phyloP scores from a whole-genome alignment of 2,888 invertebrate genomes.

The Eristalinus sepulchralis region DNA sequence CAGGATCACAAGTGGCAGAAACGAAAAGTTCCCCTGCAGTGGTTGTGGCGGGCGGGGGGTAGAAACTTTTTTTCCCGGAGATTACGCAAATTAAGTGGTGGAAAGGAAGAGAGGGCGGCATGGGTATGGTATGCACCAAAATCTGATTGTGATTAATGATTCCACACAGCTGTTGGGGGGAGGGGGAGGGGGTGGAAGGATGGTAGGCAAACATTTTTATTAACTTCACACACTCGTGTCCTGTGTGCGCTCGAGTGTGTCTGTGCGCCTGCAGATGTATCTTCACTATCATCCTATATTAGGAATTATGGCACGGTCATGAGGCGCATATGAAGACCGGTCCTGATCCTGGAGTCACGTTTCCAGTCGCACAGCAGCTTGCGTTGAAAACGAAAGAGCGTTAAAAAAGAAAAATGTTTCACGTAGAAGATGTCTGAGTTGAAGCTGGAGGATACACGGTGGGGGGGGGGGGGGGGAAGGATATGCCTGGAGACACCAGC shows the following conservation, averaged over 20 bases:
- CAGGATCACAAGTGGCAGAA: constrained; percentile 40
- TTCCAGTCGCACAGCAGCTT: constrained; percentile 47
- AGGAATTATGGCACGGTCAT: constrained; percentile 53
- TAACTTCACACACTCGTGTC: constrained; percentile 49
- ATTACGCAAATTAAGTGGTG: constrained; percentile 63
- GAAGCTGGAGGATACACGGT: not conserved
- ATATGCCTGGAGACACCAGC: constrained; percentile 23
- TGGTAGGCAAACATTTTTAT: constrained; percentile 56
- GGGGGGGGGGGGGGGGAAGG: not conserved
- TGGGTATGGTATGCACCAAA: not conserved
- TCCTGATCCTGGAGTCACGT: constrained; percentile 52
- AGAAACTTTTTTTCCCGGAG: constrained; percentile 4
- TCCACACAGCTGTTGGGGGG: constrained; percentile 43
- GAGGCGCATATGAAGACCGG: not conserved
- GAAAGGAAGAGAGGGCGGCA: too few relatives aligned
- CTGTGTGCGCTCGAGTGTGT: not conserved
- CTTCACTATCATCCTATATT: constrained; percentile 31
- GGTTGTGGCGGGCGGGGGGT: not conserved
- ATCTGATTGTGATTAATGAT: constrained; percentile 69
- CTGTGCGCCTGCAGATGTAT: constrained; percentile 1
- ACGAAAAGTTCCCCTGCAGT: not conserved
- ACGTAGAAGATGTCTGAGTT: constrained; percentile 7
- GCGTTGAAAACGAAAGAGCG: constrained; percentile 30
- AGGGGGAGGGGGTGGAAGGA: not conserved
- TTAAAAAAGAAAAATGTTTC: constrained; percentile 45